phyloP scores from a whole-genome alignment of 2,113 vertebrate genomes.

The Willisornis vidua region DNA sequence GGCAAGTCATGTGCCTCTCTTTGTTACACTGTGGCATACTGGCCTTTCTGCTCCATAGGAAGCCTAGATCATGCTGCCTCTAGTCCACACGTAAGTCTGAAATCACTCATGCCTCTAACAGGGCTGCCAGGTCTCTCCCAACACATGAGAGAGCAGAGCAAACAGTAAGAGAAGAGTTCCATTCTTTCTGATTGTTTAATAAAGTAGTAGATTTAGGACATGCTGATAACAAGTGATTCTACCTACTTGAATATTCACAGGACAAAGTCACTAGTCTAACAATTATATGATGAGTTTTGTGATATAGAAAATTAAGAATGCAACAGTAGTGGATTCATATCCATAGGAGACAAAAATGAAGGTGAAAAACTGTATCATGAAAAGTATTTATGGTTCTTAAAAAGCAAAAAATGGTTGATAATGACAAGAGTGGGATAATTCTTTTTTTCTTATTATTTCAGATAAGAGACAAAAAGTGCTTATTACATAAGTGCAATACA shows the following conservation, averaged over 20 bases:
- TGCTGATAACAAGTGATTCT: neutral
- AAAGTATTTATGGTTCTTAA: neutral
- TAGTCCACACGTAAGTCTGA: rapidly evolving
- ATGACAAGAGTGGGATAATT: neutral
- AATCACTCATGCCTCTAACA: neutral
- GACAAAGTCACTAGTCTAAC: neutral
- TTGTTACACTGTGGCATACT: neutral
- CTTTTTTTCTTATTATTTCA: neutral
- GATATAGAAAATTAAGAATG: neutral
- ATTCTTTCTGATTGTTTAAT: neutral
- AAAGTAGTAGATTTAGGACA: neutral
- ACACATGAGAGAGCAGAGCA: rapidly evolving
- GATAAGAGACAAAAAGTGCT: neutral
- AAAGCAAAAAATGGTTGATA: neutral
- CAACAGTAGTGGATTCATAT: neutral
- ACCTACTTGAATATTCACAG: neutral
- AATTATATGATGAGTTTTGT: neutral
- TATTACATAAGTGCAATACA: neutral
- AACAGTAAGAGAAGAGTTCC: rapidly evolving
- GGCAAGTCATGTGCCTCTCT: neutral
- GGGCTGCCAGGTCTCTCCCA: neutral
- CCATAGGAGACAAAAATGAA: neutral
- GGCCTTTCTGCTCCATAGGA: neutral
- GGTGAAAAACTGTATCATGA: neutral
- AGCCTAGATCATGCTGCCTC: neutral